Percentiles rank a stretch among this genome's conserved stretches.
phyloP scores from a whole-genome alignment of 2,797 vertebrate genomes.

The Propithecus perrieri region DNA sequence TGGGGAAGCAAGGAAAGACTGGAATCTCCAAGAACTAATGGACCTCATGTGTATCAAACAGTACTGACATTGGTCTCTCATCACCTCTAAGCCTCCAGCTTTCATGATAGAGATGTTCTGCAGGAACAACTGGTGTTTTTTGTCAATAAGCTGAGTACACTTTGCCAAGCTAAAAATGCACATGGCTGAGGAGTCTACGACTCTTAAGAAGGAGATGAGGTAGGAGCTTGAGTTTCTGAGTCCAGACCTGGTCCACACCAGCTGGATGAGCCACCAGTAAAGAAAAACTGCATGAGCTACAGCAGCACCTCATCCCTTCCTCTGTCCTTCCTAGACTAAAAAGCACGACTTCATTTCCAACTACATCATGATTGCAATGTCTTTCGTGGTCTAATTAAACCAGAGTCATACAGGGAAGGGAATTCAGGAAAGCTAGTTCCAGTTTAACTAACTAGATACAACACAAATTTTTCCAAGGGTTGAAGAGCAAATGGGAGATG shows the following conservation, averaged over 20 bases:
- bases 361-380: not conserved
- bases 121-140: not conserved
- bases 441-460: not conserved
- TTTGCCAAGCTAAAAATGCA: not conserved
- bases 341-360: not conserved
- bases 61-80: not conserved
- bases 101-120: fast-evolving
- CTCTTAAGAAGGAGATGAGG: not conserved
- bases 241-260: fast-evolving
- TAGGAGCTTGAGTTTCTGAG: not conserved
- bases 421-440: not conserved
- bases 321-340: not conserved
- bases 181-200: not conserved
- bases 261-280: not conserved
- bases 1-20: not conserved
- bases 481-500: not conserved
- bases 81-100: not conserved
- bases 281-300: not conserved
- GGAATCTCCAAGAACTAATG: not conserved
- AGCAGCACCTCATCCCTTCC: not conserved
- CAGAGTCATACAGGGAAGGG: not conserved
- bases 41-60: not conserved
- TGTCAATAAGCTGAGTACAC: not conserved
- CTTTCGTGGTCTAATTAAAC: not conserved
- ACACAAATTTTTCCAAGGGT: not conserved